Base-by-base conservation (phyloP, 2,888 invertebrate genomes). In the Zelleria hepariella region DNA sequence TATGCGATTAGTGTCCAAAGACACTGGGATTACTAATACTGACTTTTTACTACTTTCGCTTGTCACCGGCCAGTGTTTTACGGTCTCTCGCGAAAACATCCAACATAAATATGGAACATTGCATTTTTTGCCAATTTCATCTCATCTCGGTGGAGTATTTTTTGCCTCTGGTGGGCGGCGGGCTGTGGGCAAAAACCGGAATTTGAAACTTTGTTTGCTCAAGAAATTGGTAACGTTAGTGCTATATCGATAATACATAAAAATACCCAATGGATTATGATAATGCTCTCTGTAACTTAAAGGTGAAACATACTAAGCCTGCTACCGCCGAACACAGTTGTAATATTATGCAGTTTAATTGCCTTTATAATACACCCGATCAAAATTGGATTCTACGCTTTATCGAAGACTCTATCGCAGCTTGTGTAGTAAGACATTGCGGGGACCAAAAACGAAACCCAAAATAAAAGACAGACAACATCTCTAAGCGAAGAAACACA, bases 41-140 rank as follows among this genome's bases (percentile, higher is more conserved):
- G n/a, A n/a, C n/a, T n/a, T n/a, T n/a, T n/a, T n/a, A n/a, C 64
- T 63, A 78, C 81, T 81, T 80, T 81, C 81, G 73, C 78, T 75
- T 73, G 73, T 74, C 75, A 74, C 63, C 66, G 64, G 60, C 60
- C 63, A 72, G 62, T 68, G 65, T 65, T 65, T 63, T 63, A 60
- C 55, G 47, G 62, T 49, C 72, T 74, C 70, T 67, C 27, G 64
- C 71, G 74, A 74, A 65, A 60, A 61, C 59, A 62, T 64, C 67
- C 20, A 53, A 24, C 20, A 8, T 18, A 53, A 24, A 55, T 55
- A 21, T 32, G 27, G 21, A 55, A 25, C 26, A 5, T 18, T 26
- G 18, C 10, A 51, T 21, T 51, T 51, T 51, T 51, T 51, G 21
- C 51, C 20, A 21, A 51, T 51, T 51, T 51, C 10, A 23, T 51